These are phyloP conservation scores for Lepidochitona cinerea DNA, from an alignment of 2,888 invertebrate genomes.

Conservation along the genomic window DNA sequence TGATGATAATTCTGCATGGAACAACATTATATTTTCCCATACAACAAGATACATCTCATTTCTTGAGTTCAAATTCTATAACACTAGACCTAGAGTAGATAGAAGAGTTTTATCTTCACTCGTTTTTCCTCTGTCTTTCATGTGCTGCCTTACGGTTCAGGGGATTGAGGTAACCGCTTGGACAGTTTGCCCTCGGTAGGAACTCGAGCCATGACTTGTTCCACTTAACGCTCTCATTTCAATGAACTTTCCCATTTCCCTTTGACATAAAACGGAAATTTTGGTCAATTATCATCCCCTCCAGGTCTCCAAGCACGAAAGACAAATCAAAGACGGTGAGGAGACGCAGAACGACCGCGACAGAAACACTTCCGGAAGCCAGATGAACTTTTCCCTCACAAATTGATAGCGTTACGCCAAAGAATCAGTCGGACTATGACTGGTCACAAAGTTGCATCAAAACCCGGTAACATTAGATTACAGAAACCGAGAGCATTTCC, in stretches of 20 bases:
- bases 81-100: no score
- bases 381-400: background rate
- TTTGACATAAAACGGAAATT: slow-evolving; percentile 1
- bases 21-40: no score
- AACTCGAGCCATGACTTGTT: background rate
- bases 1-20: no score
- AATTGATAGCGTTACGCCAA: background rate
- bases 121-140: no score
- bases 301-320: background rate
- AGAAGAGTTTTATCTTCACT: no score
- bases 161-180: no score
- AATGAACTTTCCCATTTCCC: background rate
- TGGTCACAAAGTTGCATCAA: background rate
- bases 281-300: slow-evolving; percentile 1
- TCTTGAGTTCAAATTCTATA: no score
- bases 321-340: background rate
- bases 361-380: background rate
- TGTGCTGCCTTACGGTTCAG: no score
- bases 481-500: no score
- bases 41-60: no score
- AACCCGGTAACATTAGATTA: background rate
- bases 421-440: background rate
- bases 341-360: slow-evolving; percentile 2
- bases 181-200: background rate
- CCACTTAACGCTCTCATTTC: background rate